Percentiles rank a stretch among this genome's conserved stretches.
These are phyloP conservation scores for Marmota monax DNA, from an alignment of 2,113 vertebrate species.

Conservation along the genomic window DNA sequence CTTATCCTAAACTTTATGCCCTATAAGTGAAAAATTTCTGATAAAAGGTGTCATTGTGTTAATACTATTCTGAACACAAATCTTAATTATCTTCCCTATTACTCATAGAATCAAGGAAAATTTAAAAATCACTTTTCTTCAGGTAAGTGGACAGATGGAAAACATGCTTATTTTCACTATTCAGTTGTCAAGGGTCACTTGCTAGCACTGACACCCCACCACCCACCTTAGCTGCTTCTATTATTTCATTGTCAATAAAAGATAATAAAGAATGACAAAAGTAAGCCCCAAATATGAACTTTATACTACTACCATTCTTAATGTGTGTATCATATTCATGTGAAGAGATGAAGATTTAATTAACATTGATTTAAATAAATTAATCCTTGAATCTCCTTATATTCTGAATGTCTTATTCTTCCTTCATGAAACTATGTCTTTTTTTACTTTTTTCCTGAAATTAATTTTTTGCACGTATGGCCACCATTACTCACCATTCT, in stretches of 20 bases:
- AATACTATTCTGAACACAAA: background rate
- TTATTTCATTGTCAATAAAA: background rate
- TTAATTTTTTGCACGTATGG: background rate
- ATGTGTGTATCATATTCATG: background rate
- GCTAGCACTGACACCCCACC: background rate
- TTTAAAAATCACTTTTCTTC: background rate
- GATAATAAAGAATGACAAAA: background rate
- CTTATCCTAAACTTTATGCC: background rate
- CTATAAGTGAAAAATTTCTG: background rate
- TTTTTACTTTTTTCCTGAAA: background rate
- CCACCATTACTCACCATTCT: background rate
- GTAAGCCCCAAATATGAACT: background rate
- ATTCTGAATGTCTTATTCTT: background rate
- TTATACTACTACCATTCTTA: background rate
- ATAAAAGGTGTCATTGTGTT: background rate
- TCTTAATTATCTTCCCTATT: background rate
- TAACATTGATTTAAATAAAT: conserved; percentile 35
- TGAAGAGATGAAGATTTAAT: background rate
- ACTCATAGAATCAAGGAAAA: background rate
- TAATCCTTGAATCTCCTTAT: background rate
- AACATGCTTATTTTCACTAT: background rate
- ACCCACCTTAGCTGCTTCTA: background rate
- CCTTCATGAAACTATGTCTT: background rate
- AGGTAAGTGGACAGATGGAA: background rate
- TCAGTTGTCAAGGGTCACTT: background rate